phyloP scores from a whole-genome alignment of 1,140 invertebrate species.

The Bicyclus anynana region DNA sequence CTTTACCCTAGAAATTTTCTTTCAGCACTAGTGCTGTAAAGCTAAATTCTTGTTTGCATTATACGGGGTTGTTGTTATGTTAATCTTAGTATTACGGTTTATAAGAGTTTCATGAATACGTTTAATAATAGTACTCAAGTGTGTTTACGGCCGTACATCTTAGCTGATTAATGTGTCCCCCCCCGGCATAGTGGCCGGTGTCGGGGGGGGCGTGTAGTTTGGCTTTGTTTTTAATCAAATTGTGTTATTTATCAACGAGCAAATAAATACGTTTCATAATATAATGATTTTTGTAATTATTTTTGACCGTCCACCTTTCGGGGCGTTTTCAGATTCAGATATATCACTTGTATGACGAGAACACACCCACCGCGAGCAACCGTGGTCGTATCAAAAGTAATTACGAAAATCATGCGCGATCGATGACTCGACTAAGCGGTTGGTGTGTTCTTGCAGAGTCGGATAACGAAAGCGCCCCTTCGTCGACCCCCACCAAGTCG shows the following conservation, averaged over 20 bases:
- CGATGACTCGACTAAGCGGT: slow-evolving; percentile 41
- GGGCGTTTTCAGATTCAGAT: slow-evolving; percentile 62
- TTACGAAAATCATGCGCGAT: slow-evolving; percentile 65
- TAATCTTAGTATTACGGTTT: slow-evolving; percentile 61
- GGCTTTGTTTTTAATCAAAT: slow-evolving; percentile 70
- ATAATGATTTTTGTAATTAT: slow-evolving; percentile 76
- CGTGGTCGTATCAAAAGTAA: slow-evolving; percentile 65
- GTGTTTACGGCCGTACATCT: slow-evolving; percentile 57
- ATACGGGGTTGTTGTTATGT: slow-evolving; percentile 67
- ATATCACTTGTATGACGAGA: slow-evolving; percentile 43
- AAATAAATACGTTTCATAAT: slow-evolving; percentile 73
- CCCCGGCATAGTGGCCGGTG: slow-evolving; percentile 55
- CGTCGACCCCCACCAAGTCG: slow-evolving; percentile 78
- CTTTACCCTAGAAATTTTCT: neutral
- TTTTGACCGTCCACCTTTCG: slow-evolving; percentile 63
- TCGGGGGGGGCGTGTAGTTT: slow-evolving; percentile 50
- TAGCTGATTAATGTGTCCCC: slow-evolving; percentile 55
- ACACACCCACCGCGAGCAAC: slow-evolving; percentile 60
- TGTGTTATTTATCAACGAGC: slow-evolving; percentile 72
- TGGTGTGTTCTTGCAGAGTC: slow-evolving; percentile 85
- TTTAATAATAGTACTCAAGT: slow-evolving; percentile 56
- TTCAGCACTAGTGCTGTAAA: slow-evolving; percentile 3
- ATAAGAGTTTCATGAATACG: slow-evolving; percentile 57
- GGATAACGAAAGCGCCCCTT: slow-evolving; percentile 82
- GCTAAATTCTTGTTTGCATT: slow-evolving; percentile 45